Conservation (phyloP, 2,113 vertebrate genomes). For the Platysteira castanea region DNA sequence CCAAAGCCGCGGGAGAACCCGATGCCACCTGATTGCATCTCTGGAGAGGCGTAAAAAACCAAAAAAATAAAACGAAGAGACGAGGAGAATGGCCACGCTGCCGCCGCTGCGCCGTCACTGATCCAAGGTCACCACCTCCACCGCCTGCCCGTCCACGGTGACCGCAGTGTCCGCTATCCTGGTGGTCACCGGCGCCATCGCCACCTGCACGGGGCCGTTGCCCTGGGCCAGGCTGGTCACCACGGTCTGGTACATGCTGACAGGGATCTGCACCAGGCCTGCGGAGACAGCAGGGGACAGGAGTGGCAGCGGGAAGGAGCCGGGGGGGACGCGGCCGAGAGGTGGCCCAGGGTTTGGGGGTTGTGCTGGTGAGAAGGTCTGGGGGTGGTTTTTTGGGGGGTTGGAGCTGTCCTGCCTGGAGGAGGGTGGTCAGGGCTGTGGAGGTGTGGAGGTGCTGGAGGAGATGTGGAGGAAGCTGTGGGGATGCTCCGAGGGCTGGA, state of each 20-base stretch:
- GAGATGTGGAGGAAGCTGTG: rapidly evolving
- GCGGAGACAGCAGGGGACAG: background rate
- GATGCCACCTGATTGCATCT: slow-evolving; percentile 69
- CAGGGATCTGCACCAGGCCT: slow-evolving; percentile 96
- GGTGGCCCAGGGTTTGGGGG: background rate
- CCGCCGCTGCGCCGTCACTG: slow-evolving; percentile 75
- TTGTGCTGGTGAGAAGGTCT: rapidly evolving
- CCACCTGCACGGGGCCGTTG: slow-evolving; percentile 95
- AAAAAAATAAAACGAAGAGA: too few relatives aligned
- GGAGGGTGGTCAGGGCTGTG: rapidly evolving
- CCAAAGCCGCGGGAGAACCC: slow-evolving; percentile 64
- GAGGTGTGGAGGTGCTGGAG: background rate
- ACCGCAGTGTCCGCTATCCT: slow-evolving; percentile 89
- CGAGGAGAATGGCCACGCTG: background rate
- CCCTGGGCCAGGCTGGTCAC: slow-evolving; percentile 97
- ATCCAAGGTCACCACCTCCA: slow-evolving; percentile 95
- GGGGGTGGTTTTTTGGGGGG: background rate
- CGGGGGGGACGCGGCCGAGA: too few relatives aligned
- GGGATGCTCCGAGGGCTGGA: rapidly evolving
- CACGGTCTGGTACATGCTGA: slow-evolving; percentile 99
- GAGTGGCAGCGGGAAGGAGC: rapidly evolving
- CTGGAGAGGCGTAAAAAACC: slow-evolving; percentile 63
- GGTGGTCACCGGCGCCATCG: slow-evolving; percentile 93
- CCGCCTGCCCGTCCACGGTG: slow-evolving; percentile 94
- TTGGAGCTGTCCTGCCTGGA: rapidly evolving